Evolutionary conservation across 1,140 invertebrate genomes (phyloP), one percentile per base, ranked within the genome.

Genomic region (Cephus cinctus): DNA sequence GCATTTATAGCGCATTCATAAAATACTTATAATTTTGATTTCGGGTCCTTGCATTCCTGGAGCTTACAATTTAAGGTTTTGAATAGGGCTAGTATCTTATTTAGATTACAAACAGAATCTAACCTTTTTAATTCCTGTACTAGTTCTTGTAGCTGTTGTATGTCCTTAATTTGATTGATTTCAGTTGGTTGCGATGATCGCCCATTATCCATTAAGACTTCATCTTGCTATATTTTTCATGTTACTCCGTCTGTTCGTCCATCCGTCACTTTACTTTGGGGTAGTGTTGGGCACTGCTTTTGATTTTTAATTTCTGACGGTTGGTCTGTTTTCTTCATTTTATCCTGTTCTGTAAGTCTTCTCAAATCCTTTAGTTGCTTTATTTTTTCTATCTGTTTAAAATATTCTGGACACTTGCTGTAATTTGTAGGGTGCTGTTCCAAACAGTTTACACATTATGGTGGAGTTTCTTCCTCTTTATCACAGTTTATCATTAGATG

Each of bases 401-500:
- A 6, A 11, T 42, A 42, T 12, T 14, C 22, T 8, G 14, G 8
- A 27, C 40, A 42, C 8, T 15, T n/a, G 11, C 12, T 42, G 5
- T 23, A 23, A 27, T 9, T 22, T 25, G 40, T 27, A 16, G 40
- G 21, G 19, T 42, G 40, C 2, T 11, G 3, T 11, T 16, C 9
- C 19, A 12, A 12, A 11, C 40, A 42, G 22, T 42, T 42, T 12
- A 14, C 40, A 27, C 40, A 42, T 18, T 42, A 30, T n/a, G 40
- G 15, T 15, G 21, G 22, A n/a, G 40, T 27, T 4, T 8, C 19
- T 27, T 25, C 19, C 11, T 12, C 12, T 15, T 42, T 42, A 11
- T 16, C 22, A 15, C 40, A 42, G 22, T 42, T 27, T 9, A 18
- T 42, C 5, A 41, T 50, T 9, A 43, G 40, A 25, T 50, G 41